Evolutionary conservation across 2,797 vertebrate species (phyloP), one percentile per base, ranked within the genome.

Genomic region (Astyanax mexicanus): DNA sequence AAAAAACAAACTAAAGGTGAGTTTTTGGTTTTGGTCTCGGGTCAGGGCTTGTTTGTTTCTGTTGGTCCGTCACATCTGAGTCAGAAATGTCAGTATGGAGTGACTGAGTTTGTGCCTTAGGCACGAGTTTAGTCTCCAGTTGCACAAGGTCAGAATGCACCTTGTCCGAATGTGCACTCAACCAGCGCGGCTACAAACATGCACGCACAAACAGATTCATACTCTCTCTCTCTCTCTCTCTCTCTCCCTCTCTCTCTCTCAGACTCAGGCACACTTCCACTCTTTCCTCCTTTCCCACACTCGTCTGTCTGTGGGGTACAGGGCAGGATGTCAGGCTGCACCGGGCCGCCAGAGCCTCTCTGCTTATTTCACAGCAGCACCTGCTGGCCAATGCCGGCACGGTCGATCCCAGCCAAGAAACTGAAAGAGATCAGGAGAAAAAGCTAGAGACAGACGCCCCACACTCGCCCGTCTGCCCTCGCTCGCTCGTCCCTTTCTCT

Each of bases 281-380:
- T 58, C 60, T 17, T 37, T 62, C 49, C 42, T 47, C 71, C n/a
- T 27, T 54, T 75, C 69, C 79, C 52, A 60, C 64, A 74, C 69
- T 23, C 38, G 87, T 90, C 90, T 87, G 87, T 90, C 90, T 87
- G 75, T 86, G 83, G 90, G 87, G 89, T 92, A 80, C 81, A 84
- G 91, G 90, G 86, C 86, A 84, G 91, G 89, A 92, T 93, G 91
- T 93, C 89, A 92, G 88, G 84, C 86, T 87, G 90, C 87, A 88
- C 88, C 81, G 84, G 86, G 84, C 88, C 89, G 88, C 88, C 85
- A 91, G 86, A 80, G 83, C 86, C 88, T 90, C 89, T 91, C 89
- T 91, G 83, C 92, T 93, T 92, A 93, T 91, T 93, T 93, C 90
- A 94, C 91, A 94, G 93, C 92, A 93, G 89, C 93, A 94, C 92